Base-by-base conservation (phyloP, 2,113 vertebrate genomes). In the Chlamydotis undulata region DNA sequence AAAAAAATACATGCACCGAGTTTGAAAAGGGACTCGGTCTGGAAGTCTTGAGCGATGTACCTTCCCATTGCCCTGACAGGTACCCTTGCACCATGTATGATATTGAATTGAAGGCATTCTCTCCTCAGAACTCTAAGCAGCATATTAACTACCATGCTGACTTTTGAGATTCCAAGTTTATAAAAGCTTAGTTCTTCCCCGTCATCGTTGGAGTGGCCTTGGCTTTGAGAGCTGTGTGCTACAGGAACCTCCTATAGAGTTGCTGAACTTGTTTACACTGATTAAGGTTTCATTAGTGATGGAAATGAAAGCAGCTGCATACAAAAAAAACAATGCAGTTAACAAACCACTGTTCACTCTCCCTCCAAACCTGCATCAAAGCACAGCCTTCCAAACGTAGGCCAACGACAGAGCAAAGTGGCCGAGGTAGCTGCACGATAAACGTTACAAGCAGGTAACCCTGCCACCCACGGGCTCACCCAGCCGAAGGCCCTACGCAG, bases 281-380 rank as follows among this genome's bases (percentile, higher is more conserved):
- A 8, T 10, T 23, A 61, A 45, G 16, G 16, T 43, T 43, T 43
- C 41, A 43, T 16, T 59, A 49, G 19, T 0, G 1, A 67, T 0
- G 3, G 23, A 49, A 6, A 5, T 10, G 24, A 71, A 85, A 85
- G 26, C 22, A 45, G 16, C 10, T 14, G 25, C 1, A 19, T 2
- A 12, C 2, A 13, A 67, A 31, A 67, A 31, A 10, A 35, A 35
- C n/a, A 2, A 0, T 1, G 6, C 28, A 21, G 7, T 31, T 60
- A 15, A 19, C 3, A 4, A 70, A 55, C 6, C 9, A 3, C 0
- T 0, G 0, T 5, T 33, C 17, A 2, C 7, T 56, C 35, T 39
- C 8, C 23, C 77, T 29, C 21, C 26, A 31, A 37, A 39, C 10
- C 6, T 6, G 19, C 6, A 28, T 2, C 13, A 19, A 8, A 60